phyloP scores from a whole-genome alignment of 2,888 invertebrate species.

The Blera fallax region DNA sequence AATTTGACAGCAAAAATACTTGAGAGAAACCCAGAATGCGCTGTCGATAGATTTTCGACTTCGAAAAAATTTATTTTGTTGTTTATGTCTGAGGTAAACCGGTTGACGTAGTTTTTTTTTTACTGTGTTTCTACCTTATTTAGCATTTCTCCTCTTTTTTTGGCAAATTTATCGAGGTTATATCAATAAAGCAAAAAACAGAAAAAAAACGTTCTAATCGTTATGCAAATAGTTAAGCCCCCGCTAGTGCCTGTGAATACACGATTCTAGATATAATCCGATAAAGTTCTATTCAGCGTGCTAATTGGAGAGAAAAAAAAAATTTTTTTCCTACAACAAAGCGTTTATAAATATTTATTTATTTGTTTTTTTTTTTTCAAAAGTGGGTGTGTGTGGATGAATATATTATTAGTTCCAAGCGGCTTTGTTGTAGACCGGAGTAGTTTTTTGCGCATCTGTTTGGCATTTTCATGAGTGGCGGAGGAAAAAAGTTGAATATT shows the following conservation, averaged over 20 bases:
- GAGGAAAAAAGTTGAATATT: no score
- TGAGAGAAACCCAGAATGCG: neutral
- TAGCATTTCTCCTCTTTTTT: neutral
- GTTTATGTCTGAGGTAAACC: neutral
- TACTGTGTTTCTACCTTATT: neutral
- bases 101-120: neutral
- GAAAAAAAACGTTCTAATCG: conserved; percentile 15
- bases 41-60: neutral
- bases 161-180: neutral
- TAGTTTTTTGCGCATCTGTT: neutral
- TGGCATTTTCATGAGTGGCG: neutral
- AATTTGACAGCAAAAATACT: neutral
- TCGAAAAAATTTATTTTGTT: neutral
- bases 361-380: neutral
- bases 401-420: neutral
- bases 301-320: neutral
- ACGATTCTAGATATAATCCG: neutral
- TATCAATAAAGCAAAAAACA: neutral
- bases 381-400: neutral
- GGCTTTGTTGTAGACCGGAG: neutral
- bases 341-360: neutral
- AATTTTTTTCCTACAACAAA: neutral
- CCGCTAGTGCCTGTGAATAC: neutral
- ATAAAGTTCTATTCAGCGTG: neutral
- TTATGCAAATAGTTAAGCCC: neutral